Evolutionary conservation across 1,140 invertebrate species (phyloP).

Genomic region (Plectus sambesii): DNA sequence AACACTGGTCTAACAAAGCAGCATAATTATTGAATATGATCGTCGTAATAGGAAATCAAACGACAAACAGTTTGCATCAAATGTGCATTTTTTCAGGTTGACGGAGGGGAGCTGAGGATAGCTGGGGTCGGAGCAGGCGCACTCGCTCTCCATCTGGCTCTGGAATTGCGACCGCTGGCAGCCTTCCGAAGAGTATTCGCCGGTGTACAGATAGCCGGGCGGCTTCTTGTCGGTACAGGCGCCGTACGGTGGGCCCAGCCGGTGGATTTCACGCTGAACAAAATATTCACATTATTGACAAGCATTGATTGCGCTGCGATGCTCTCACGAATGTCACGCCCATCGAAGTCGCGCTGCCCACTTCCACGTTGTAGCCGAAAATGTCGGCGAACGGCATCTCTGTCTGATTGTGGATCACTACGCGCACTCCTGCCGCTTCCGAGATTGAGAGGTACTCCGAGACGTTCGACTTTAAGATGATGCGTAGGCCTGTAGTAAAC

Average conservation of each 20-base stretch:
- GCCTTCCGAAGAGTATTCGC: slow-evolving; percentile 18
- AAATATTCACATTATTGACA: neutral
- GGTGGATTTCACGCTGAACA: slow-evolving; percentile 9
- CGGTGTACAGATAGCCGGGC: slow-evolving; percentile 14
- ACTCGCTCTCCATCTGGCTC: slow-evolving; percentile 6
- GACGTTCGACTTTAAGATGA: slow-evolving; percentile 24
- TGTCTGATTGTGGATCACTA: slow-evolving; percentile 22
- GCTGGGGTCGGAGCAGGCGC: slow-evolving; percentile 16
- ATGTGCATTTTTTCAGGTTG: neutral
- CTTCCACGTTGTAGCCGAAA: slow-evolving; percentile 21
- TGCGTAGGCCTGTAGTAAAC: too few species aligned
- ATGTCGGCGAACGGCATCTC: slow-evolving; percentile 25
- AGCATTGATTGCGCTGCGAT: too few species aligned
- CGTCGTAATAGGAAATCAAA: too few species aligned
- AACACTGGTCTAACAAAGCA: slow-evolving; percentile 16
- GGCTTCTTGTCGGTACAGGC: slow-evolving; percentile 19
- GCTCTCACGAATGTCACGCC: slow-evolving; percentile 15
- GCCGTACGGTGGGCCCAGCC: slow-evolving; percentile 17
- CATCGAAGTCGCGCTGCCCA: slow-evolving; percentile 7
- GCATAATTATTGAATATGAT: too few species aligned
- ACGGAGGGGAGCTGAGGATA: slow-evolving; percentile 12
- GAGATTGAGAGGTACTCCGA: slow-evolving; percentile 17
- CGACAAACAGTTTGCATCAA: slow-evolving; percentile 21
- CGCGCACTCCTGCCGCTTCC: slow-evolving; percentile 25
- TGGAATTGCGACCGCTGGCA: slow-evolving; percentile 22